These are phyloP conservation scores for Eilema griseolum DNA, from an alignment of 2,888 invertebrate genomes.

Conservation along the genomic window DNA sequence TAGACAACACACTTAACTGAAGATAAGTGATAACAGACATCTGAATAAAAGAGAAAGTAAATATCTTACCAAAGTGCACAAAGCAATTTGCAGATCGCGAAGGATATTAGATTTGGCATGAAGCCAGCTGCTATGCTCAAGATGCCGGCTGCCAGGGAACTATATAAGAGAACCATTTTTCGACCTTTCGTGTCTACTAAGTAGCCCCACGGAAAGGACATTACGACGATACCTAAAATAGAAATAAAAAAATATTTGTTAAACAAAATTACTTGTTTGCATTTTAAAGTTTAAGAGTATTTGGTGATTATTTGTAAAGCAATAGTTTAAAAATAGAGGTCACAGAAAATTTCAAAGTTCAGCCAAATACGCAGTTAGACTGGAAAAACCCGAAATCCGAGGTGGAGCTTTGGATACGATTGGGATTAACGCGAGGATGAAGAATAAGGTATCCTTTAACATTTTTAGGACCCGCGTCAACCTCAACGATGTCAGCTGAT, in stretches of 20 bases:
- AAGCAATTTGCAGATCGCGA: conserved; percentile 88
- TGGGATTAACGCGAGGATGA: too few species aligned
- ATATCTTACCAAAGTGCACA: conserved; percentile 79
- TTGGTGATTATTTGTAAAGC: too few species aligned
- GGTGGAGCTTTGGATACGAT: too few species aligned
- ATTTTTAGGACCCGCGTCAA: too few species aligned
- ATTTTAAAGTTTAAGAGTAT: too few species aligned
- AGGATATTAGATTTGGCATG: conserved; percentile 87
- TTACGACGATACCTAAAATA: conserved; percentile 88
- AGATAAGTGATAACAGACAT: not conserved
- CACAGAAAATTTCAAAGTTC: too few species aligned
- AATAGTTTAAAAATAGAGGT: too few species aligned
- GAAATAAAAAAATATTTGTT: not conserved
- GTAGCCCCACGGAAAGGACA: conserved; percentile 93
- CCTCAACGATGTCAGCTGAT: too few species aligned
- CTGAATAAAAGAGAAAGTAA: not conserved
- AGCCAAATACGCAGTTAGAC: too few species aligned
- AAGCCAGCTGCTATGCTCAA: conserved; percentile 87
- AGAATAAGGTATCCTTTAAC: too few species aligned
- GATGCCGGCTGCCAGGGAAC: conserved; percentile 69
- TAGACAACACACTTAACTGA: not conserved
- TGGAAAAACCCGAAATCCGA: too few species aligned
- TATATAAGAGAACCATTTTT: conserved; percentile 81
- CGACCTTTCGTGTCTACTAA: conserved; percentile 92
- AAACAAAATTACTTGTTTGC: too few species aligned